A percentile compares a stretch with the other conserved stretches of the same genome.
Evolutionary conservation across 2,797 vertebrate genomes (phyloP).

Genomic region (Heliangelus exortis): DNA sequence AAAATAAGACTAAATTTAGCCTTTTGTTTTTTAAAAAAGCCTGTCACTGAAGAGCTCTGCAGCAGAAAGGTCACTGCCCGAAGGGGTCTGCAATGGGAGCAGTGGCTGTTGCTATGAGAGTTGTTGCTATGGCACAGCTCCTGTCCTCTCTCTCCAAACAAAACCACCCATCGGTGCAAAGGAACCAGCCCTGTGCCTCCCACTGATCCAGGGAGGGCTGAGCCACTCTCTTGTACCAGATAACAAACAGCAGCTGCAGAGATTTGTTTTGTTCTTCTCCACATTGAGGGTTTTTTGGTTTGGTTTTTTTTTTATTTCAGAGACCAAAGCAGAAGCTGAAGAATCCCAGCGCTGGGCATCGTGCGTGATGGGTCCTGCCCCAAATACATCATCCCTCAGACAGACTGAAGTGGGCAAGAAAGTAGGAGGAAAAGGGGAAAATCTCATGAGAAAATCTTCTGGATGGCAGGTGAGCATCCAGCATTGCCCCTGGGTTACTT

Average conservation of each 20-base stretch:
- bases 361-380: neutral
- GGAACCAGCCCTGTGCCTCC: conserved; percentile 56
- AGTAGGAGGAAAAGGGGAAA: neutral
- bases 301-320: neutral
- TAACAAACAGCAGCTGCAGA: neutral
- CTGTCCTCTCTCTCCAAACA: conserved; percentile 71
- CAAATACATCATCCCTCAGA: neutral
- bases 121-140: conserved; percentile 79
- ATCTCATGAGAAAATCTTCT: neutral
- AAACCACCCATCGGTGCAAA: conserved; percentile 52
- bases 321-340: neutral
- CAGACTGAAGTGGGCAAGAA: neutral
- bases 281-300: neutral
- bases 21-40: neutral
- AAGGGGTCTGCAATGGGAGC: conserved; percentile 12
- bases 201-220: neutral
- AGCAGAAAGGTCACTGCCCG: conserved; percentile 24
- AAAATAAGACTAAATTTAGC: conserved; percentile 8
- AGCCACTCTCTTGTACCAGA: neutral
- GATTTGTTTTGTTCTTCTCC: neutral
- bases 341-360: neutral
- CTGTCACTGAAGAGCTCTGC: neutral
- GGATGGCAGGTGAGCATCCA: neutral
- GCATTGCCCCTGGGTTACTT: neutral
- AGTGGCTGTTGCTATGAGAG: conserved; percentile 79